Conservation (phyloP, 2,113 vertebrate genomes). For the Mellivora capensis region DNA sequence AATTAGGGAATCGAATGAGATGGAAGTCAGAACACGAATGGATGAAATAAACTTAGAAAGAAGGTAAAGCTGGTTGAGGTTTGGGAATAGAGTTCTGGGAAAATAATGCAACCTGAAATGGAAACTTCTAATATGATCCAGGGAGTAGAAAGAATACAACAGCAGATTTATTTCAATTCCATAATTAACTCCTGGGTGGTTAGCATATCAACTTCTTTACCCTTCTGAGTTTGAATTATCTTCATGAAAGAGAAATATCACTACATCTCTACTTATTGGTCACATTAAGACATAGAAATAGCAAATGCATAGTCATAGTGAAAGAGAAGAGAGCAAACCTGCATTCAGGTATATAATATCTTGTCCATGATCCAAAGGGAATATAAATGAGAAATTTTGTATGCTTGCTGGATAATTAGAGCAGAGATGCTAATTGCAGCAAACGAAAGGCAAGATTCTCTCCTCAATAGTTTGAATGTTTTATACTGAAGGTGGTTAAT, state of each 20-base stretch:
- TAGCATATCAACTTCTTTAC: neutral
- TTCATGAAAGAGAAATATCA: neutral
- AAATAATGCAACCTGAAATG: slow-evolving; percentile 9
- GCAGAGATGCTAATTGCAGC: neutral
- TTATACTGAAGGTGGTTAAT: neutral
- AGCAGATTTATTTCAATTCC: neutral
- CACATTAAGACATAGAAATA: neutral
- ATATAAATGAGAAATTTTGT: neutral
- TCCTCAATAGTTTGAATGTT: neutral
- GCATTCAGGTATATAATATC: neutral
- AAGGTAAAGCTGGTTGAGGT: neutral
- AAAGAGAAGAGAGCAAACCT: neutral
- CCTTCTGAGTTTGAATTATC: neutral
- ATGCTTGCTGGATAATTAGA: neutral
- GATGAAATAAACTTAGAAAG: neutral
- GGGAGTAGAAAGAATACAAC: neutral
- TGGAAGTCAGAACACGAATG: neutral
- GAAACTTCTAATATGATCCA: neutral
- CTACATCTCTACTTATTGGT: neutral
- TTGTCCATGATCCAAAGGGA: neutral
- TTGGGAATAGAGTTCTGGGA: neutral
- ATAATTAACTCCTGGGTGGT: neutral
- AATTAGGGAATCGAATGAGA: neutral
- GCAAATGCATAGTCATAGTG: neutral
- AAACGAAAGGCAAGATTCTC: neutral